Evolutionary conservation across 2,113 vertebrate genomes (phyloP), one percentile per base, ranked within the genome.

Genomic region (Xenopus borealis): DNA sequence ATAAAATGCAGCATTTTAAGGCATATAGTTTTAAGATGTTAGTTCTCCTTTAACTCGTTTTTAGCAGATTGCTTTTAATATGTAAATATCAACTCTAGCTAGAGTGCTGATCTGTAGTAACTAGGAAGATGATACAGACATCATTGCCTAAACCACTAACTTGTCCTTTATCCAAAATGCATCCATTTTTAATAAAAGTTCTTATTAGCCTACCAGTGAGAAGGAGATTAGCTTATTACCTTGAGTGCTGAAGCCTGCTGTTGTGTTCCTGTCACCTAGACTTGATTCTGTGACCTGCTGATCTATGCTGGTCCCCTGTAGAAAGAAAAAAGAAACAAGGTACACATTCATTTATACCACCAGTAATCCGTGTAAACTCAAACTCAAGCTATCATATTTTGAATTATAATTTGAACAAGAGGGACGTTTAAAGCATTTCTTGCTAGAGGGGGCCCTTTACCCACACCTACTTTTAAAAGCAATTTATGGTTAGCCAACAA

Each of bases 171-270:
- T 40, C 33, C 7, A 40, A 40, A 40, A 6, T 40, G 33, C 33
- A 7, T 40, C 5, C 33, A 40, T 40, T 40, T 40, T 40, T 40
- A 40, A 40, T 40, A 9, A 40, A 1, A 40, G 8, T 40, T 40
- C 33, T 40, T 3, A 40, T 40, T 40, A 40, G 33, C 33, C 33
- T 2, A 40, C 33, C 33, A 40, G 33, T 40, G 33, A 40, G 33
- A 50, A 50, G 14, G 14, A 9, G 47, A 50, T 13, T 50, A 50
- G 12, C 11, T 12, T 13, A 12, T 1, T 89, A 98, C 97, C 97
- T 91, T 94, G 94, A 4, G 91, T 90, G 83, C 93, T 94, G 80
- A 95, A 89, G 81, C 89, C 91, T 4, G 85, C 85, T 0, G 89
- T 84, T 0, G 78, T 65, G 67, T 92, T 93, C 67, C 92, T 90